Conservation (phyloP, 2,797 vertebrate genomes). For the Cirrhinus molitorella region DNA sequence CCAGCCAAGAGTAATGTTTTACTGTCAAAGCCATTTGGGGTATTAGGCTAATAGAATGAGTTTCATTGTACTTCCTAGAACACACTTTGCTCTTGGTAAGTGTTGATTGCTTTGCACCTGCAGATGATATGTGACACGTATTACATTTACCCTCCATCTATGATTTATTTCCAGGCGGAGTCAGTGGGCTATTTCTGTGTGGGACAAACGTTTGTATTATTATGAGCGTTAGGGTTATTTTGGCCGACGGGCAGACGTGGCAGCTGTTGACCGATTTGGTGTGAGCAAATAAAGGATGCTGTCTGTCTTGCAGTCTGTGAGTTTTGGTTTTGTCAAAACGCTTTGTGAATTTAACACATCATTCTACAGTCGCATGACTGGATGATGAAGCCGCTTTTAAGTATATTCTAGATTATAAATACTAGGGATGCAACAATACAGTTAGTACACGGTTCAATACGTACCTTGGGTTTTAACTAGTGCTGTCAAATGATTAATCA, state of each 20-base stretch:
- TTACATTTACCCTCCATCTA: slow-evolving; percentile 47
- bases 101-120: slow-evolving; percentile 53
- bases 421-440: no score
- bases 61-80: slow-evolving; percentile 55
- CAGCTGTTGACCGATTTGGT: slow-evolving; percentile 52
- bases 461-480: no score
- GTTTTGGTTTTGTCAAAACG: slow-evolving; percentile 31
- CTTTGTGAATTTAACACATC: slow-evolving; percentile 32
- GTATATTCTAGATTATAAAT: slow-evolving; percentile 8
- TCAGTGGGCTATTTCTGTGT: slow-evolving; percentile 31
- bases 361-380: slow-evolving; percentile 11
- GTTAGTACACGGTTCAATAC: no score
- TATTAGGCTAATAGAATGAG: slow-evolving; percentile 64
- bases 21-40: slow-evolving; percentile 59
- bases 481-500: no score
- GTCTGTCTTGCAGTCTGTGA: slow-evolving; percentile 17
- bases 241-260: slow-evolving; percentile 11
- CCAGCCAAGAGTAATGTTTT: slow-evolving; percentile 62
- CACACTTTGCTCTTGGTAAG: slow-evolving; percentile 51
- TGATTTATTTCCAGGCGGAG: slow-evolving; percentile 35
- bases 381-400: background rate
- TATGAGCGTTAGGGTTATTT: slow-evolving; percentile 17
- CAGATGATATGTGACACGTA: slow-evolving; percentile 48
- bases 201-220: slow-evolving; percentile 8
- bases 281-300: slow-evolving; percentile 37